phyloP scores from a whole-genome alignment of 2,113 vertebrate species.

The Grallaria varia region DNA sequence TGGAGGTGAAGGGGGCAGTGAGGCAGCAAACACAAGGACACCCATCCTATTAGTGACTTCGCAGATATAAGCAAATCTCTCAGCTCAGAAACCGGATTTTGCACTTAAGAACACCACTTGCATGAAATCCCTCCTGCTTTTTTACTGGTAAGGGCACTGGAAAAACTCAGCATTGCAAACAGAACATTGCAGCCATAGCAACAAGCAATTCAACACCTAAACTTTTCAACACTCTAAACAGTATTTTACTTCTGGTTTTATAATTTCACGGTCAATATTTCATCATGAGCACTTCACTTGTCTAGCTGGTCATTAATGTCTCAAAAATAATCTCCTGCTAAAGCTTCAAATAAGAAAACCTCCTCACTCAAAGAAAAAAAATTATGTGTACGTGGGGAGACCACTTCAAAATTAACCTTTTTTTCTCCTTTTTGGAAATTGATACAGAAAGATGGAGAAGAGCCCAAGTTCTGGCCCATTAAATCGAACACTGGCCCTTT shows the following conservation, averaged over 20 bases:
- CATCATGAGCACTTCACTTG: background rate
- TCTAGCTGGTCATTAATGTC: background rate
- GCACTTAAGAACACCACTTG: background rate
- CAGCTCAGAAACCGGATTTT: background rate
- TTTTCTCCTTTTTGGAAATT: background rate
- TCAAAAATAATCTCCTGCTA: background rate
- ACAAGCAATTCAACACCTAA: constrained; percentile 34
- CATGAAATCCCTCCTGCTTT: background rate
- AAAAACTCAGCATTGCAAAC: background rate
- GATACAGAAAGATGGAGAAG: background rate
- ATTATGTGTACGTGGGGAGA: background rate
- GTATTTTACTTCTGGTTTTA: constrained; percentile 22
- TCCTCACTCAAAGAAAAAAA: background rate
- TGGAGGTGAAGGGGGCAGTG: background rate
- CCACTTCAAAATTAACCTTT: background rate
- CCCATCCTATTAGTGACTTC: background rate
- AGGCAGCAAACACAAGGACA: background rate
- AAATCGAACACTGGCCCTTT: background rate
- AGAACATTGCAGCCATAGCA: constrained; percentile 46
- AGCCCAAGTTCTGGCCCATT: background rate
- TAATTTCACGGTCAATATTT: constrained; percentile 6
- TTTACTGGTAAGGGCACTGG: background rate
- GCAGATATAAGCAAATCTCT: background rate
- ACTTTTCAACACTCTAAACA: background rate
- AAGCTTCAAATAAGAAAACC: background rate